Base-by-base conservation (phyloP, 2,888 invertebrate genomes). In the Caenorhabditis panamensis region DNA sequence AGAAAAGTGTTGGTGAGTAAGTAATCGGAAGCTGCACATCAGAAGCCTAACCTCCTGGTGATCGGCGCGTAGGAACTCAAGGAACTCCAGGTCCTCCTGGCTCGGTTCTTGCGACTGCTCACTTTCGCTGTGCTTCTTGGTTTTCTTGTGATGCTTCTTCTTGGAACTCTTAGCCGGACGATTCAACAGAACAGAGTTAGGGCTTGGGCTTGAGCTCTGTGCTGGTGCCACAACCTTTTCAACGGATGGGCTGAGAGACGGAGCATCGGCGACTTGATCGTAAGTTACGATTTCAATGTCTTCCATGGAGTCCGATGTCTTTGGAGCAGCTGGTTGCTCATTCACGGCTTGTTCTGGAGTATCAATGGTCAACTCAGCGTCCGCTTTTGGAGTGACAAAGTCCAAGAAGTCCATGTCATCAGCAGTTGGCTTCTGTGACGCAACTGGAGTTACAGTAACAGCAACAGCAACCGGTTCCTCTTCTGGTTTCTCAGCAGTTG, bases 131-230 rank as follows among this genome's bases (percentile, higher is more conserved):
- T 81, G 73, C 47, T 84, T 76, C 72, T 82, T 83, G 61, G 75
- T 62, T 59, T 82, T 83, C 77, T 86, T 86, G 56, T 84, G 83
- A 68, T 84, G 85, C 76, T 85, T 85, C 20, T 77, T 82, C 61
- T 82, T 86, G 22, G 72, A 63, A 5, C 76, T 63, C 31, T 83
- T 69, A 1, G 68, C 37, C n/a, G 61, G 36, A 22, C 63, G 68
- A 22, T 58, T 68, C 31, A 69, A 37, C 56, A 77, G 44, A 26
- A 77, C 77, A 36, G 69, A 58, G 44, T 44, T 69, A 16, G 77
- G 69, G 68, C 68, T 77, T 26, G 68, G 68, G 18, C 64, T 69
- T 1, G 77, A 64, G 28, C 49, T 61, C 13, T 62, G 54, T 13
- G 62, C 41, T 31, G 37, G 37, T 6, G 53, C n/a, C 3, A 8